Conservation (phyloP, 2,888 invertebrate genomes). For the Diloba caeruleocephala region DNA sequence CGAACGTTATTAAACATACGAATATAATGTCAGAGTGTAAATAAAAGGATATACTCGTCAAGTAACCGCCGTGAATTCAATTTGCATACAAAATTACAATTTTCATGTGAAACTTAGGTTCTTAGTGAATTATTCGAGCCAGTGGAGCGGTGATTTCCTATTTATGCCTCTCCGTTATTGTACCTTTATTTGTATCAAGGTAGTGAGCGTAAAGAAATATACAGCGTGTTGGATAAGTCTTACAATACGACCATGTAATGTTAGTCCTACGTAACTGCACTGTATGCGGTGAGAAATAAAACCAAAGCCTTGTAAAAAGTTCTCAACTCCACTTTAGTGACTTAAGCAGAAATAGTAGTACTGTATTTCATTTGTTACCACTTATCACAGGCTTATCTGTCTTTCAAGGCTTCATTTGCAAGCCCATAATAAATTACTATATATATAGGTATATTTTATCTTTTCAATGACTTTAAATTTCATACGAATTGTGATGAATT, state of each 20-base stretch:
- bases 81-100: slow-evolving; percentile 86
- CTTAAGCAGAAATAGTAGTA: background rate
- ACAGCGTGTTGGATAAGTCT: slow-evolving; percentile 69
- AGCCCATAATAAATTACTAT: no score
- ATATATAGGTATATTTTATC: no score
- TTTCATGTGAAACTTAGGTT: slow-evolving; percentile 84
- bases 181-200: slow-evolving; percentile 83
- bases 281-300: slow-evolving; percentile 24
- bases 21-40: slow-evolving; percentile 60
- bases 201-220: slow-evolving; percentile 79
- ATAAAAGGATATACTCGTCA: slow-evolving; percentile 67
- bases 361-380: no score
- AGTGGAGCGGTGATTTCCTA: slow-evolving; percentile 87
- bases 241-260: slow-evolving; percentile 45
- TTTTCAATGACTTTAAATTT: no score
- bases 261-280: slow-evolving; percentile 14
- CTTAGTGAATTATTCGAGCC: slow-evolving; percentile 84
- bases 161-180: slow-evolving; percentile 81
- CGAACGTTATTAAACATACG: slow-evolving; percentile 43
- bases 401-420: no score
- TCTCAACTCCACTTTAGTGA: background rate
- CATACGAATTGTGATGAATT: no score
- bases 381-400: no score
- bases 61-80: slow-evolving; percentile 73
- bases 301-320: slow-evolving; percentile 9